These are phyloP conservation scores for Clivina fossor DNA, from an alignment of 2,888 invertebrate species.

Conservation along the genomic window DNA sequence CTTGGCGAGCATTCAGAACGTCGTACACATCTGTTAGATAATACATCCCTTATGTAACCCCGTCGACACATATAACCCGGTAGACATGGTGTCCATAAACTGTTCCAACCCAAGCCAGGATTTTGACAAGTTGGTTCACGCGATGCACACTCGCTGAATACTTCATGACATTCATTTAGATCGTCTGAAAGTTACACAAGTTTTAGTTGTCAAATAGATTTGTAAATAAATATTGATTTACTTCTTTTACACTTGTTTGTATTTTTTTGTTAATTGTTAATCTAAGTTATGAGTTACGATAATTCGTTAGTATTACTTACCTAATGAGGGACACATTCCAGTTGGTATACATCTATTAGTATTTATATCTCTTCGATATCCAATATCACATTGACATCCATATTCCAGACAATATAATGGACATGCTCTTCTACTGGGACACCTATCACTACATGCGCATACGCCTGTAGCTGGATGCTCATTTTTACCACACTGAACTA, in stretches of 20 bases:
- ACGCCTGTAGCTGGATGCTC: background rate
- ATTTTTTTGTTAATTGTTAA: no score
- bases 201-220: background rate
- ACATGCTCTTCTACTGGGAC: background rate
- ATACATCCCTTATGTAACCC: background rate
- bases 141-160: slow-evolving; percentile 14
- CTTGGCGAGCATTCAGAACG: slow-evolving; percentile 6
- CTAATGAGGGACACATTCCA: background rate
- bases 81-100: slow-evolving; percentile 1
- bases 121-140: slow-evolving; percentile 8
- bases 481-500: background rate
- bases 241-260: no score
- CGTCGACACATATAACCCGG: slow-evolving; percentile 11
- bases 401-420: background rate
- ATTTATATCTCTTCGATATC: slow-evolving; percentile 5
- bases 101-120: background rate
- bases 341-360: background rate
- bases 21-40: background rate
- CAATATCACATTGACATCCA: slow-evolving; percentile 5
- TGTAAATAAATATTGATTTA: background rate
- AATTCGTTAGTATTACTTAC: slow-evolving; percentile 1
- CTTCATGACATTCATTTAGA: slow-evolving; percentile 8
- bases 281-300: background rate
- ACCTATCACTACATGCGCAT: slow-evolving; percentile 3
- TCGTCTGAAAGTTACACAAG: slow-evolving; percentile 1